Evolutionary conservation across 2,797 vertebrate genomes (phyloP).

Genomic region (Pyrocephalus nanus): DNA sequence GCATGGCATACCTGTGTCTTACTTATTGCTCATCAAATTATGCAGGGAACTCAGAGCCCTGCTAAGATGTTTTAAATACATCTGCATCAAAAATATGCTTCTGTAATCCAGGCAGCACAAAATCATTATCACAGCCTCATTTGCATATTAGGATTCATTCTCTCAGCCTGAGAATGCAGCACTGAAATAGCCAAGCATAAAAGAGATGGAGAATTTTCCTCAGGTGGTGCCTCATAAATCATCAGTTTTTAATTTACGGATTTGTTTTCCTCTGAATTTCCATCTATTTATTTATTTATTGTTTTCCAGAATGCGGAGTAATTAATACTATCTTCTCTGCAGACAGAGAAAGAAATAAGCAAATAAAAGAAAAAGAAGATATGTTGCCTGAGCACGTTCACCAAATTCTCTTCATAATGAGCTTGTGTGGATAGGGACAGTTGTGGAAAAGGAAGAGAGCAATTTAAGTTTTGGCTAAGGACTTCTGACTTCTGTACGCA

Average conservation of each 20-base stretch:
- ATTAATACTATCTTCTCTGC: conserved; percentile 40
- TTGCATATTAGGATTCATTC: conserved; percentile 61
- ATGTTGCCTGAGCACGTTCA: background rate
- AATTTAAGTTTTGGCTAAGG: background rate
- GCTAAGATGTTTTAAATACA: conserved; percentile 57
- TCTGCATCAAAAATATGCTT: conserved; percentile 36
- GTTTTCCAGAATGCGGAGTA: conserved; percentile 30
- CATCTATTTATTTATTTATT: conserved; percentile 59
- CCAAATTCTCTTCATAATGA: background rate
- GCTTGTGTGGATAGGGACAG: background rate
- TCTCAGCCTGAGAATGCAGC: conserved; percentile 24
- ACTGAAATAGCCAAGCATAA: conserved; percentile 54
- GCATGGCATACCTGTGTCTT: conserved; percentile 58
- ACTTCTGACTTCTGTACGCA: background rate
- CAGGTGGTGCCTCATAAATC: conserved; percentile 50
- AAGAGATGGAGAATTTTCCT: conserved; percentile 62
- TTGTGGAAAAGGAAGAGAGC: background rate
- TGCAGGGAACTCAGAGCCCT: conserved; percentile 30
- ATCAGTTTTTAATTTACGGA: conserved; percentile 25
- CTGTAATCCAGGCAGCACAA: conserved; percentile 58
- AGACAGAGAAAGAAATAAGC: background rate
- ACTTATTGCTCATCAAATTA: conserved; percentile 66
- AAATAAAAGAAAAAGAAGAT: background rate
- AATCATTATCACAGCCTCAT: conserved; percentile 59
- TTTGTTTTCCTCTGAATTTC: background rate